Evolutionary conservation across 2,113 vertebrate genomes (phyloP), one percentile per base, ranked within the genome.

Genomic region (Harpagus bidentatus): DNA sequence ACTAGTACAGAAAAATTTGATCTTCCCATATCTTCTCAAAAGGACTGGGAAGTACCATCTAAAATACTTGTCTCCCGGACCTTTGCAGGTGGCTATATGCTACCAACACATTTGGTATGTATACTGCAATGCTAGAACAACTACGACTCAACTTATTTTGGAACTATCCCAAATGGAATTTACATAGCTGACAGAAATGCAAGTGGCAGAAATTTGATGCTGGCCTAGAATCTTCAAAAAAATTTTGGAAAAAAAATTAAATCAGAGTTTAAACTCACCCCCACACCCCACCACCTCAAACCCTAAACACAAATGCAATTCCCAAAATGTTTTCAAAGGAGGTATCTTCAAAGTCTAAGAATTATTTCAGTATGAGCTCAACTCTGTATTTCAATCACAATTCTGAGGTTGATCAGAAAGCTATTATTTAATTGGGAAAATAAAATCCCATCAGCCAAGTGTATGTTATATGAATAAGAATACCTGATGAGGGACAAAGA

Each of bases 221-320:
- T 56, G 47, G 43, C 15, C 11, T 34, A 55, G 22, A 79, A 71
- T n/a, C 45, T 82, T 70, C 21, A 40, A 50, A 73, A 63, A 50
- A 29, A 6, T 7, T 45, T 32, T 40, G 16, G 25, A 77, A 81
- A 81, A 86, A 86, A 82, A 70, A 32, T 2, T 9, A 34, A 77
- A 47, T 16, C 5, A 23, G 38, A 38, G 9, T 61, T 79, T 92
- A 66, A 70, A 59, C 9, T 32, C 5, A 3, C 4, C 5, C 7
- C 8, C 18, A 10, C 25, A 6, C 1, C 36, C 14, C 10, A 11
- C 4, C 5, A 1, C 20, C 32, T 13, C 34, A 29, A 72, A 18
- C 13, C 14, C 25, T 52, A 45, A 89, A 70, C n/a, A 65, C 7
- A 65, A 82, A 59, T 36, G 3, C 47, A 69, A 52, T 67, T 72